Evolutionary conservation across 2,797 vertebrate genomes (phyloP).

Genomic region (Pipistrellus nathusii): DNA sequence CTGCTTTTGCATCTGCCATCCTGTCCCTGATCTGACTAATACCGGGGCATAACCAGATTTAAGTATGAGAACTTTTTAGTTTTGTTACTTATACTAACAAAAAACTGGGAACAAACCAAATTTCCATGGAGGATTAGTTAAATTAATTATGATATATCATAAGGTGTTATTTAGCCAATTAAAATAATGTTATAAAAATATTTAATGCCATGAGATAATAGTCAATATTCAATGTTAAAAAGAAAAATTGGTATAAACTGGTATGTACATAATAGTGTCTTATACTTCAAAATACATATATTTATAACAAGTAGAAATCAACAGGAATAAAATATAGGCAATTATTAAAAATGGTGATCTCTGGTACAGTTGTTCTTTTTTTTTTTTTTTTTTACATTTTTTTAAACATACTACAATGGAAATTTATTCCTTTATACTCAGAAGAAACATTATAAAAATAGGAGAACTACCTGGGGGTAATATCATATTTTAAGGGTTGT

Average conservation of each 20-base stretch:
- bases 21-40: not conserved
- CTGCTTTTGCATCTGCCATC: not conserved
- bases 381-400: not conserved
- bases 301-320: not conserved
- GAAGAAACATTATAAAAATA: not conserved
- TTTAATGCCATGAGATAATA: not conserved
- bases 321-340: not conserved
- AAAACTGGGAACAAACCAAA: conserved; percentile 25
- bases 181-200: conserved; percentile 52
- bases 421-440: conserved; percentile 26
- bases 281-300: not conserved
- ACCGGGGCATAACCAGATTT: not conserved
- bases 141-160: conserved; percentile 27
- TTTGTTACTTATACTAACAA: not conserved
- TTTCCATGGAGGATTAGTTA: not conserved
- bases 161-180: conserved; percentile 17
- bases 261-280: not conserved
- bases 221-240: not conserved
- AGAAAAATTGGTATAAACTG: not conserved
- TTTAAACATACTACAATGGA: not conserved
- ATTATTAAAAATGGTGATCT: not conserved
- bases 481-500: not conserved
- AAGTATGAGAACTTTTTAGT: not conserved
- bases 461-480: not conserved
- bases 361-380: not conserved